Evolutionary conservation across 2,797 vertebrate species (phyloP).

Genomic region (Sebastes itinus): DNA sequence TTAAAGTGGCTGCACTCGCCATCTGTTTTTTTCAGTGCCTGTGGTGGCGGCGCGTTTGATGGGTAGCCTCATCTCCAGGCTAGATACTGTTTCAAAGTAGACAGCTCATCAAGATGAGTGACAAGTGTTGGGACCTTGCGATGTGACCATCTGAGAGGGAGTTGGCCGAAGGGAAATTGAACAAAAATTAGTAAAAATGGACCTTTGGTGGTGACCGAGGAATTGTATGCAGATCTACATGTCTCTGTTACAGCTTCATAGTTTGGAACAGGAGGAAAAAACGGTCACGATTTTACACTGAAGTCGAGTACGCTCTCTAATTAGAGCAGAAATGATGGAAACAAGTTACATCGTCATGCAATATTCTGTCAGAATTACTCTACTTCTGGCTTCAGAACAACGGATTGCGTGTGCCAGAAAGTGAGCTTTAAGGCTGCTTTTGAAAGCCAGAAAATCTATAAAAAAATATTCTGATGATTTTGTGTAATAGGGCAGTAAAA

Average conservation of each 20-base stretch:
- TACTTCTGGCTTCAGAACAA: constrained; percentile 39
- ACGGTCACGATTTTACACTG: background rate
- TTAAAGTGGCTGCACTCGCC: constrained; percentile 48
- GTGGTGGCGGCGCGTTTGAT: constrained; percentile 56
- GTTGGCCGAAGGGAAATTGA: constrained; percentile 28
- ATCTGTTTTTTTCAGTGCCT: constrained; percentile 69
- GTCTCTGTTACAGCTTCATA: background rate
- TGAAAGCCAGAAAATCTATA: constrained; percentile 13
- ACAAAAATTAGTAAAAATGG: constrained; percentile 13
- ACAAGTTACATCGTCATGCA: constrained; percentile 37
- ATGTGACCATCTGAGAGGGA: constrained; percentile 51
- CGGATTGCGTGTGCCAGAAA: constrained; percentile 6
- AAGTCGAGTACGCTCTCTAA: constrained; percentile 21
- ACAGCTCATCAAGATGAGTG: constrained; percentile 76
- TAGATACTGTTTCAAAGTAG: constrained; percentile 62
- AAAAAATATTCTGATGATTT: constrained; percentile 8
- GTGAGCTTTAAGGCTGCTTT: constrained; percentile 8
- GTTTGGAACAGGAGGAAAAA: constrained; percentile 7
- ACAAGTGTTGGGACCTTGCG: constrained; percentile 66
- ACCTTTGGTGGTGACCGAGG: constrained; percentile 4
- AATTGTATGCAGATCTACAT: background rate
- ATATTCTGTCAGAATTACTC: constrained; percentile 53
- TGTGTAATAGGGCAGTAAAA: constrained; percentile 3
- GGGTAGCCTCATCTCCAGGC: constrained; percentile 62
- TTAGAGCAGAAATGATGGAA: constrained; percentile 40